Base-by-base conservation (phyloP, 1,140 invertebrate species). In the Uloborus diversus region DNA sequence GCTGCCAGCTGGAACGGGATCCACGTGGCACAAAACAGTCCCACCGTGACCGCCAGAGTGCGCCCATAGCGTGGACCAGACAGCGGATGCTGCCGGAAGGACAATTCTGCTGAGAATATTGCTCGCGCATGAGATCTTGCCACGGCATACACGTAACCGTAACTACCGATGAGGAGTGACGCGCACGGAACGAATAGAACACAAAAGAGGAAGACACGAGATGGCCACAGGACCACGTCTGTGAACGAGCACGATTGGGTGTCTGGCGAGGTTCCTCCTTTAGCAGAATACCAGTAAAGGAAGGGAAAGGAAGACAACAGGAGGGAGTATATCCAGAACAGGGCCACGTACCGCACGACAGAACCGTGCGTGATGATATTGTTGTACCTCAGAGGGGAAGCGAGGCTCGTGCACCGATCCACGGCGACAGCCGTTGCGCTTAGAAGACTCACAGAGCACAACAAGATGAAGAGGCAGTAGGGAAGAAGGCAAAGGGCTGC, bases 381-480 rank as follows among this genome's bases (percentile, higher is more conserved):
- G 49, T 86, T 85, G 81, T 88, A 88, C 27, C 90, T 84, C 28
- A 92, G 85, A 0, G 91, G 91, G 76, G 90, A 88, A 4, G 90
- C 89, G 2, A 92, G 85, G 3, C 91, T 91, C 0, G 90, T 91
- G 82, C 91, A 88, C 32, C 91, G 85, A 82, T 92, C 91, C 4
- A 91, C 89, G 2, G 91, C 91, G 51, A 92, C 91, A 4, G 90
- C 90, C 0, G 91, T 90, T 73, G 90, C 89, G 13, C 90, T 89
- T 14, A 92, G 84, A 7, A 92, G 88, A 42, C 91, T 91, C 13
- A 90, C 90, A 68, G 90, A 90, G 84, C 90, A 90, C 11, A 91
- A 86, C n/a, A 88, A 87, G 65, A 91, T 90, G n/a, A 89, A 86
- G 17, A 91, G 85, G 81, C 90, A 89, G 79, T 90, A 91, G n/a